phyloP scores from a whole-genome alignment of 2,113 vertebrate species.

The Tilapia sparmanii region DNA sequence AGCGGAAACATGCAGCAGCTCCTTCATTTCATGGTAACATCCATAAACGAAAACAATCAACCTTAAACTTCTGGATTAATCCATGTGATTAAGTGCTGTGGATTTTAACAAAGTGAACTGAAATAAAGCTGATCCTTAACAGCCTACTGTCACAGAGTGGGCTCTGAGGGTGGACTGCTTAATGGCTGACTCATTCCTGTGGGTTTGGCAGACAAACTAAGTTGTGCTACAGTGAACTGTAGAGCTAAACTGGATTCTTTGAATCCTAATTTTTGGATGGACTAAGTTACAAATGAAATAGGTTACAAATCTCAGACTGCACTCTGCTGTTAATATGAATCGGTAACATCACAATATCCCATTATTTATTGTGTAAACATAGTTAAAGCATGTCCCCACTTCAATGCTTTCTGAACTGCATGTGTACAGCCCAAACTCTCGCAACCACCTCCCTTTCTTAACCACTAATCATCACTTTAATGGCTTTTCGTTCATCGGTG shows the following conservation, averaged over 20 bases:
- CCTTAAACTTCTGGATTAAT: conserved; percentile 4
- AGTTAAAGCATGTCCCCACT: conserved; percentile 8
- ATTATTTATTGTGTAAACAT: not conserved
- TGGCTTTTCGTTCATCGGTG: not conserved
- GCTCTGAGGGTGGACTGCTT: not conserved
- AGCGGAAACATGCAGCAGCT: not conserved
- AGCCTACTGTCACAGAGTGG: not conserved
- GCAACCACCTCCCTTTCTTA: not conserved
- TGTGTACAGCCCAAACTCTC: not conserved
- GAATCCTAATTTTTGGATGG: not conserved
- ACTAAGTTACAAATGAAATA: not conserved
- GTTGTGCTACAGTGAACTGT: not conserved
- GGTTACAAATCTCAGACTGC: conserved; percentile 1
- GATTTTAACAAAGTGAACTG: not conserved
- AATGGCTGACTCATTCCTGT: conserved; percentile 29
- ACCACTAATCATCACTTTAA: not conserved
- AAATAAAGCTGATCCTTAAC: not conserved
- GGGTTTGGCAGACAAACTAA: conserved; percentile 3
- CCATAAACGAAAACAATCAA: not conserved
- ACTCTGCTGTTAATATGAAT: conserved; percentile 43
- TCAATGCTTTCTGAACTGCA: not conserved
- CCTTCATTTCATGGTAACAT: not conserved
- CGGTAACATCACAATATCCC: not conserved
- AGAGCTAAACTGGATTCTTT: not conserved
- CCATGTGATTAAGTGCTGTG: conserved; percentile 4